Evolutionary conservation across 2,888 invertebrate genomes (phyloP).

Genomic region (Macaria liturata): DNA sequence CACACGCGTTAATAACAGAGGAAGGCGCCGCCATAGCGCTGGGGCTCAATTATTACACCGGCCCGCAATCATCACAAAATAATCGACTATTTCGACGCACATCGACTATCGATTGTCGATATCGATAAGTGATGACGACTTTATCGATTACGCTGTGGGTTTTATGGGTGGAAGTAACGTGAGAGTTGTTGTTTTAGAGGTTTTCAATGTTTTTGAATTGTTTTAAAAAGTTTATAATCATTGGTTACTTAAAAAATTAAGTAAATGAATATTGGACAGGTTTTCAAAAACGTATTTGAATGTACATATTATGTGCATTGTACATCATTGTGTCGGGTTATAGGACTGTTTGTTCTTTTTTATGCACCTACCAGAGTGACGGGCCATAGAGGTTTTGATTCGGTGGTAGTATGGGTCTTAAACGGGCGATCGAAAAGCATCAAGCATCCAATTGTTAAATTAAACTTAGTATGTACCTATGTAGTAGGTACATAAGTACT

Average conservation of each 20-base stretch:
- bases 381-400: no score
- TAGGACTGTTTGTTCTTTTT: neutral
- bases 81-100: slow-evolving; percentile 68
- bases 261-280: no score
- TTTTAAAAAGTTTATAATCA: no score
- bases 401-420: no score
- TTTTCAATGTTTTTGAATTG: no score
- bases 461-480: no score
- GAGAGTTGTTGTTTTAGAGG: neutral
- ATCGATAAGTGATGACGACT: slow-evolving; percentile 40
- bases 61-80: slow-evolving; percentile 69
- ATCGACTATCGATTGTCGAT: slow-evolving; percentile 44
- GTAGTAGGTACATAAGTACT: no score
- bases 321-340: neutral
- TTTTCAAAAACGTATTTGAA: no score
- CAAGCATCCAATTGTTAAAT: no score
- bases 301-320: no score
- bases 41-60: slow-evolving; percentile 60
- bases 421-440: no score
- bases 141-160: slow-evolving; percentile 41
- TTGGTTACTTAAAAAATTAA: no score
- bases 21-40: slow-evolving; percentile 38
- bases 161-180: neutral
- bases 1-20: slow-evolving; percentile 56
- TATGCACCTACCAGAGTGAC: neutral